Evolutionary conservation across 2,113 vertebrate species (phyloP), one percentile per base, ranked within the genome.

Genomic region (Actenoides lindsayi): DNA sequence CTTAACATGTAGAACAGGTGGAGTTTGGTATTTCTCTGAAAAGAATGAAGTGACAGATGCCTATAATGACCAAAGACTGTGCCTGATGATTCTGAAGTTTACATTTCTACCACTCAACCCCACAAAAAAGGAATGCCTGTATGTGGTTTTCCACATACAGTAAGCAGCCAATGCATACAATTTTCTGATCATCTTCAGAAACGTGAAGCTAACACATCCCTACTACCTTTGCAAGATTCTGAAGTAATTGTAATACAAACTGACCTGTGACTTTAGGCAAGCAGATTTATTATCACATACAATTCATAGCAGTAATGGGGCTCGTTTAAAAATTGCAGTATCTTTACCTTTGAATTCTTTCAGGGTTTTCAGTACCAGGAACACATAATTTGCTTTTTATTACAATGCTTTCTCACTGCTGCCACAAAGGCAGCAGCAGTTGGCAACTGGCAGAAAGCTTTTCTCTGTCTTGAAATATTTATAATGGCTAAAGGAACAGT

Each of bases 381-480:
- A 91, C 59, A 83, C 20, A 48, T 68, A 69, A 83, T 94, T 93
- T 86, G 28, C 27, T 71, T 87, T 91, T 83, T 87, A 68, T 74
- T 83, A 60, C 41, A 80, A 62, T 54, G 63, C 64, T 70, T 90
- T 92, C 76, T 90, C 41, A 83, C 48, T 87, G 75, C 57, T 91
- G 42, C 33, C 33, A 89, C 82, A 95, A 77, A 96, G 60, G 87
- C 54, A 92, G 93, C 68, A 96, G 83, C 68, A 95, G 64, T 35
- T 93, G 94, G 75, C 73, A 94, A 87, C 53, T 82, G 62, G 42
- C 39, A 95, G 77, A 89, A 93, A 89, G 65, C 69, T 93, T 93
- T 79, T 35, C 65, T 65, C 73, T 82, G 39, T 65, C 76, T 96
- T 87, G 64, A 94, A 95, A 92, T 77, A 81, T 35, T 85, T 89